Evolutionary conservation across 2,113 vertebrate genomes (phyloP), one percentile per base, ranked within the genome.

Genomic region (Sceloporus tristichus): DNA sequence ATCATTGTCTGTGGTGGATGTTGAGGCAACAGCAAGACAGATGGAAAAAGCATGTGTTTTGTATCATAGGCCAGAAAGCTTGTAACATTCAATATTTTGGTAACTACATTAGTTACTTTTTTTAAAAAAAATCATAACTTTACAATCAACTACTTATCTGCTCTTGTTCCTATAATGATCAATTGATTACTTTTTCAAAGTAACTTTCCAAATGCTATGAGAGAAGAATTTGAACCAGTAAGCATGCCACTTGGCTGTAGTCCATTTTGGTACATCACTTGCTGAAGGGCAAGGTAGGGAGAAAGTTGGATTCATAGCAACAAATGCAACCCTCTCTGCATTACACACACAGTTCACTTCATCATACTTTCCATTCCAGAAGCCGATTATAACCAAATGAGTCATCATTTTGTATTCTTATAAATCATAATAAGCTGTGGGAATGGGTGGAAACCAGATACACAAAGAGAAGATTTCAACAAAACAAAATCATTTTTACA

Each of bases 281-380:
- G 79, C 19, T 56, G 34, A 34, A 48, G 13, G 34, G 34, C 11
- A 23, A 48, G 21, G 42, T 65, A 25, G 19, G n/a, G 54, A 59
- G 27, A 59, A 8, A 5, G 25, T 27, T 87, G 66, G 8, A 80
- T 23, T 48, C 38, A 21, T 65, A 54, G 70, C 25, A n/a, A 87
- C 48, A 4, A 48, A 5, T 65, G 70, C 6, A 25, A 38, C 34
- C 62, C 59, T 81, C 34, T 34, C 34, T 34, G 59, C 16, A 4
- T 62, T 16, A 62, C 59, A 38, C 56, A 65, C 19, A 23, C n/a
- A 79, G 19, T 25, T 70, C 25, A n/a, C 25, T 4, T 56, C 25
- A 38, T 82, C 80, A 84, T 56, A 78, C 9, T 88, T 88, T 88
- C 87, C 87, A 78, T 62, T 68, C 23, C 42, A 84, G 40, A 56